Percentiles rank a stretch among this genome's conserved stretches.
Conservation (phyloP, 2,888 invertebrate genomes). For the Thera obeliscata region DNA sequence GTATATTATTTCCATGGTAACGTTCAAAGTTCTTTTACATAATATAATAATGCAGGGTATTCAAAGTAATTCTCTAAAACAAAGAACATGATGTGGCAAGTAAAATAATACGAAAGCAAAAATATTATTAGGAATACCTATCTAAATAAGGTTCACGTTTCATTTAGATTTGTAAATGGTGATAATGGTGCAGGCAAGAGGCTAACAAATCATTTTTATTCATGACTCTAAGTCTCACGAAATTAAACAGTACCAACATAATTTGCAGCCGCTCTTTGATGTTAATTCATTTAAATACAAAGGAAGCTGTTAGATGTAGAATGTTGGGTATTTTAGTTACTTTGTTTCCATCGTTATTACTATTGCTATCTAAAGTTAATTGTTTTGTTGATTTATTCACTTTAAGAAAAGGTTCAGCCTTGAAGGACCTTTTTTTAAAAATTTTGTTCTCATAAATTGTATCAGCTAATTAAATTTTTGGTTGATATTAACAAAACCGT, state of each 20-base stretch:
- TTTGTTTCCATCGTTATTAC: conserved; percentile 7
- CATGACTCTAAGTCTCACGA: conserved; percentile 26
- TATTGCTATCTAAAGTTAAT: not conserved
- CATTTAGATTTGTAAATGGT: conserved; percentile 19
- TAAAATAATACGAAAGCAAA: too few relatives aligned
- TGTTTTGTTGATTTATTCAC: too few relatives aligned
- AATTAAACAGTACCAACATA: conserved; percentile 37
- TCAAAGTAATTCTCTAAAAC: too few relatives aligned
- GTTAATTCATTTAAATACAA: conserved; percentile 36
- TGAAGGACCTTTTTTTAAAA: too few relatives aligned
- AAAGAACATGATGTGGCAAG: too few relatives aligned
- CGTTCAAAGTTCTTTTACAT: too few relatives aligned
- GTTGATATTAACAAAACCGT: not conserved
- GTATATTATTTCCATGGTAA: too few relatives aligned
- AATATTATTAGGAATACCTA: not conserved
- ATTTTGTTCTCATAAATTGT: too few relatives aligned
- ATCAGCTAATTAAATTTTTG: too few relatives aligned
- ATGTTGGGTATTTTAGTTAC: conserved; percentile 10
- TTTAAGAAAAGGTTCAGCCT: too few relatives aligned
- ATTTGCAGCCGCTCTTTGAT: conserved; percentile 29
- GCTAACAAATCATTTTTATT: conserved; percentile 33
- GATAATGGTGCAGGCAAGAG: conserved; percentile 14
- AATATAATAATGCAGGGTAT: too few relatives aligned
- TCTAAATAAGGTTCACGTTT: conserved; percentile 7
- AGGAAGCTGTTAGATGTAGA: conserved; percentile 27